phyloP scores from a whole-genome alignment of 1,140 invertebrate species.

The Lordiphosa clarofinis region DNA sequence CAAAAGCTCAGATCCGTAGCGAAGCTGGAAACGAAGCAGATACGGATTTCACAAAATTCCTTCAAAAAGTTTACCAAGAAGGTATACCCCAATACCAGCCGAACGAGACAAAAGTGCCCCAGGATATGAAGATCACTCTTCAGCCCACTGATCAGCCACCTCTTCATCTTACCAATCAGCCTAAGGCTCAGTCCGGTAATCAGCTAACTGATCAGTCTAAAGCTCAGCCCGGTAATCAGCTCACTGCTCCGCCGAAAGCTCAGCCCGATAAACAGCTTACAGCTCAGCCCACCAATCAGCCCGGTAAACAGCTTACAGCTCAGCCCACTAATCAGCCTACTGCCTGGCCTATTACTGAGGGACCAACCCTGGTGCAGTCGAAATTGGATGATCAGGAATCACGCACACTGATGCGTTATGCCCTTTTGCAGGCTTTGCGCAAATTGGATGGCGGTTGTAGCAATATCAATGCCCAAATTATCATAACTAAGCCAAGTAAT shows the following conservation, averaged over 20 bases:
- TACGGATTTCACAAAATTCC: background rate
- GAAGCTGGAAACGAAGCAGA: too few relatives aligned
- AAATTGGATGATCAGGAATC: conserved; percentile 22
- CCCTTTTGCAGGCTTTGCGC: conserved; percentile 18
- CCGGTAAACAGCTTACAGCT: too few relatives aligned
- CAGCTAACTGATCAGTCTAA: too few relatives aligned
- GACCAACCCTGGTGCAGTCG: background rate
- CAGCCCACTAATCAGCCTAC: too few relatives aligned
- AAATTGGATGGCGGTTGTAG: conserved; percentile 13
- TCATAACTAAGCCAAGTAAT: background rate
- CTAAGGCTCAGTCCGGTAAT: too few relatives aligned
- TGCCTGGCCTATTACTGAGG: background rate
- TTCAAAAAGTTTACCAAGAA: background rate
- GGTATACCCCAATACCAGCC: conserved; percentile 20
- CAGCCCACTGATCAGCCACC: too few relatives aligned
- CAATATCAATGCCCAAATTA: conserved; percentile 13
- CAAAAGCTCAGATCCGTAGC: too few relatives aligned
- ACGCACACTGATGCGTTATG: conserved; percentile 18
- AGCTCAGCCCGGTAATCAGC: too few relatives aligned
- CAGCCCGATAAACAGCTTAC: too few relatives aligned
- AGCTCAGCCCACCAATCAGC: too few relatives aligned
- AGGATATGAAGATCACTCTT: background rate
- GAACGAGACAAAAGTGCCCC: conserved; percentile 9
- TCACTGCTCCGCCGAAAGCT: background rate
- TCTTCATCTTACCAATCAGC: too few relatives aligned